Base-by-base conservation (phyloP, 2,888 invertebrate genomes). In the Drosophila paramelanica region DNA sequence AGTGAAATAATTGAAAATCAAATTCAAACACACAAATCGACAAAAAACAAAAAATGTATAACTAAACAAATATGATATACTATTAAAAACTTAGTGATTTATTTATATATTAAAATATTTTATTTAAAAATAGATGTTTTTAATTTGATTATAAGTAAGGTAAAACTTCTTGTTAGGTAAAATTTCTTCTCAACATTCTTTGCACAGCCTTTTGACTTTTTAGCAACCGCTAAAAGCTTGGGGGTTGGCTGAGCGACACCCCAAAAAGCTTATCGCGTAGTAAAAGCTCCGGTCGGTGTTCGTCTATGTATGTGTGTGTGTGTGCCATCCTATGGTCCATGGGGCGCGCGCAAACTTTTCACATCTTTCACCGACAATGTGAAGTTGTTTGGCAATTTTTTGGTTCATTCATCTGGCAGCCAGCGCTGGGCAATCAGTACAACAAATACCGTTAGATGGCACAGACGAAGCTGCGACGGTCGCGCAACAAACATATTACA, bases 321-420 rank as follows among this genome's bases (percentile, higher is more conserved):
- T 47, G 49, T 42, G 33, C n/a, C n/a, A 58, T 60, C 60, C 49
- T 77, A 50, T 60, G 71, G 84, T 83, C 67, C 81, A 68, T 58
- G 68, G 64, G 64, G 66, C 56, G 55, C 73, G 71, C 73, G 73
- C 53, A 50, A 88, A 83, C 70, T 70, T 87, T 85, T 72, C 64
- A 51, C 72, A 72, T 82, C 82, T 77, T 82, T 65, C 68, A 73
- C 67, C 61, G 80, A 82, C 77, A 82, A 77, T 82, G 73, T 66
- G 65, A 73, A 77, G 73, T 70, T 87, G 71, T 83, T 83, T 87
- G 77, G 77, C 71, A 87, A 83, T 80, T 73, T 77, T 52, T 70
- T 67, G 89, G 77, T 89, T 79, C 85, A 85, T 85, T 85, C 89
- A 85, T 89, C 77, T 82, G 68, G 58, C 52, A 39, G 68, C 67